Evolutionary conservation across 2,888 invertebrate species (phyloP).

Genomic region (Nasonovia ribisnigri): DNA sequence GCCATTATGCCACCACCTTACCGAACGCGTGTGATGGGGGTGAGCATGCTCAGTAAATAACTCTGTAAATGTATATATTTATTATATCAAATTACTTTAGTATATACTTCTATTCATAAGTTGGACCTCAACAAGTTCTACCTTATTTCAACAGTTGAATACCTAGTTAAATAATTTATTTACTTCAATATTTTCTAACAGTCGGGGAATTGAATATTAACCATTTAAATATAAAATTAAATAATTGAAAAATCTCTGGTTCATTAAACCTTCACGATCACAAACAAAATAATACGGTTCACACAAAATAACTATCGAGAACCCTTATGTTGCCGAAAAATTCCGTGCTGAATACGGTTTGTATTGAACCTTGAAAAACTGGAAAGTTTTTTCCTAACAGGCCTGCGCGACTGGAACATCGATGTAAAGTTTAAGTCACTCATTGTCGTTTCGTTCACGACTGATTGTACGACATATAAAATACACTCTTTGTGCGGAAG

Average conservation of each 20-base stretch:
- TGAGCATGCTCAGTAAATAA: neutral
- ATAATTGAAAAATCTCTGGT: neutral
- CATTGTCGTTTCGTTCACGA: neutral
- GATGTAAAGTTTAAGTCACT: neutral
- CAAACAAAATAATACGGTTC: neutral
- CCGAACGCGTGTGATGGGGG: neutral
- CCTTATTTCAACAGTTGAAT: neutral
- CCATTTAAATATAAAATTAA: neutral
- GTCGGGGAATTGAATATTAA: neutral
- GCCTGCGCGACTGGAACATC: neutral
- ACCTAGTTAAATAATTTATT: neutral
- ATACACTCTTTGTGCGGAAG: neutral
- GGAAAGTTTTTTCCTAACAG: constrained; percentile 30
- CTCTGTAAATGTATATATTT: neutral
- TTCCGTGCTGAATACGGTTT: neutral
- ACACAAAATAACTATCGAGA: neutral
- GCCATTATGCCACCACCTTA: too few species aligned
- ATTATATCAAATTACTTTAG: neutral
- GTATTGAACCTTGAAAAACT: neutral
- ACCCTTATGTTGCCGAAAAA: neutral
- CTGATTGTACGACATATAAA: neutral
- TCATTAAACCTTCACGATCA: neutral
- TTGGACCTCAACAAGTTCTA: neutral
- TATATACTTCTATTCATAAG: neutral
- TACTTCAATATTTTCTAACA: neutral